Base-by-base conservation (phyloP, 23 tunicate species). In the Aplidium turbinatum region DNA sequence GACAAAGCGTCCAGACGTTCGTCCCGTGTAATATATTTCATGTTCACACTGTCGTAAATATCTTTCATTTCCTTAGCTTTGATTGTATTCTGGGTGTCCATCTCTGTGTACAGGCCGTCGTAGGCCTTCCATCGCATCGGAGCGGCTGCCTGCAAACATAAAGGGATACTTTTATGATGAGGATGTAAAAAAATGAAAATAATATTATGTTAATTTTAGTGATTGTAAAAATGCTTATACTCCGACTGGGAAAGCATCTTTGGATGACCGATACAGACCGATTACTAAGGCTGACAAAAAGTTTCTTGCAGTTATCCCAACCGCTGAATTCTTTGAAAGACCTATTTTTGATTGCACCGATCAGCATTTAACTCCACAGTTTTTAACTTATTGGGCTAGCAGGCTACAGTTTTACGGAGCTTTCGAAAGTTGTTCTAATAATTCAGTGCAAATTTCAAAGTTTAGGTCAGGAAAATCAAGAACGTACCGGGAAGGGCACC, bases 21-120 rank as follows among this genome's bases (percentile, higher is more conserved):
- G 48, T 94, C 99, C 38, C 57, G 81, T 1, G 88, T 78, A n/a
- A 94, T 76, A 47, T 89, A 89, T 3, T 94, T 78, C 84, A 88
- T 76, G 33, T 78, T 93, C 6, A 93, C 69, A 31, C 85, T 72
- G 80, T 73, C 82, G 84, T 87, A 94, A 0, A 94, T 70, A 33
- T 87, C 95, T 46, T 87, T 64, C 76, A 94, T 54, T 57, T 88
- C 89, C 42, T 78, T 88, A 25, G 99, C 99, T 31, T 87, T 76
- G 7, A 89, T 78, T 4, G 99, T 94, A 39, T 63, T 72, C 63
- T 84, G 95, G 4, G 99, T 94, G 61, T 94, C 99, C 90, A 94
- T 88, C 57, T 82, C 80, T 19, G 83, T 78, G 31, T 61, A 76
- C 5, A 79, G 70, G 0, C 98, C 98, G 45, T 93, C 98, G 21